These are phyloP conservation scores for Myotis lucifugus DNA, from an alignment of 2,113 vertebrate genomes.

Conservation along the genomic window DNA sequence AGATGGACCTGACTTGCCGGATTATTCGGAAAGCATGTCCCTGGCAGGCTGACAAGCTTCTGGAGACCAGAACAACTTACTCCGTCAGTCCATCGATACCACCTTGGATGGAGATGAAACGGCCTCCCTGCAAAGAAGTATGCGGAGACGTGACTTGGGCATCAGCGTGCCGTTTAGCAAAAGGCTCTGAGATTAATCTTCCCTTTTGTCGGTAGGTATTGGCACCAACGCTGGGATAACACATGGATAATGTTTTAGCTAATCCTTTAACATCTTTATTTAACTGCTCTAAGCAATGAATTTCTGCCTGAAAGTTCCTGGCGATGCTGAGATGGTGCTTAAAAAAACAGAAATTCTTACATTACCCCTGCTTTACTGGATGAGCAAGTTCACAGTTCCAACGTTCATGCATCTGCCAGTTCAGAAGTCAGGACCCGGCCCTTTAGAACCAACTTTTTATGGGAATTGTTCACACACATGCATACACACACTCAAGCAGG, in stretches of 20 bases:
- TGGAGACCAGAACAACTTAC: slow-evolving; percentile 59
- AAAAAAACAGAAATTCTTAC: slow-evolving; percentile 19
- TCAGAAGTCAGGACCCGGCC: background rate
- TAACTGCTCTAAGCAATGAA: slow-evolving; percentile 48
- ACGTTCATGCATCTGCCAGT: background rate
- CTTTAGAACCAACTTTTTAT: background rate
- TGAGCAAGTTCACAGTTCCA: slow-evolving; percentile 33
- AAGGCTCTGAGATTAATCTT: slow-evolving; percentile 54
- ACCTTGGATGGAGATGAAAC: slow-evolving; percentile 68
- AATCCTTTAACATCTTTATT: slow-evolving; percentile 51
- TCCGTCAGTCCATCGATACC: slow-evolving; percentile 59
- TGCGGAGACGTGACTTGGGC: slow-evolving; percentile 32
- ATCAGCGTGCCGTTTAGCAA: slow-evolving; percentile 22
- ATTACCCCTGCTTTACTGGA: background rate
- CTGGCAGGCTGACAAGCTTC: slow-evolving; percentile 69
- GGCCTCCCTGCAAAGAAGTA: slow-evolving; percentile 35
- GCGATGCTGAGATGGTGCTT: background rate
- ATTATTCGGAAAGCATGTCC: slow-evolving; percentile 72
- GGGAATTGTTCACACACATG: background rate
- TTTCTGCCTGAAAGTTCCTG: background rate
- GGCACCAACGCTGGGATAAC: background rate
- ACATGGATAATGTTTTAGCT: slow-evolving; percentile 43
- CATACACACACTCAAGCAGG: background rate
- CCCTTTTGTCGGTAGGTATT: slow-evolving; percentile 30
- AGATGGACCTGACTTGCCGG: slow-evolving; percentile 65